These are phyloP conservation scores for Cisticola juncidis DNA, from an alignment of 2,113 vertebrate genomes.

Conservation along the genomic window DNA sequence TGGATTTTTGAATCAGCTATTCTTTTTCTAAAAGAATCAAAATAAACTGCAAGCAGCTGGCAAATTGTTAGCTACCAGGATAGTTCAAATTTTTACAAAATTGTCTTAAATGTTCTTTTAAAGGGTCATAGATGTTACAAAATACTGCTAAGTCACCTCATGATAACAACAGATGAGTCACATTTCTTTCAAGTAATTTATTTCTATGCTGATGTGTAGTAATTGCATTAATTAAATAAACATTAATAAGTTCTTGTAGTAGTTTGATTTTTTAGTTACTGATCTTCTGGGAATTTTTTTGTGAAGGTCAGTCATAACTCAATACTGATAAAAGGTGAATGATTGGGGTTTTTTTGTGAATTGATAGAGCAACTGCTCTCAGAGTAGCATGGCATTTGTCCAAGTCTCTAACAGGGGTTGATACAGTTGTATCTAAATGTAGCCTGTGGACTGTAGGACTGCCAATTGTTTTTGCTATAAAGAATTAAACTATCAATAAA, in stretches of 20 bases:
- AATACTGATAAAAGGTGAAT: background rate
- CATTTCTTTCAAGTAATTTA: background rate
- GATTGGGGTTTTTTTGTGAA: background rate
- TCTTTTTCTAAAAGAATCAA: background rate
- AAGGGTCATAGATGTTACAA: background rate
- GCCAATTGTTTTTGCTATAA: background rate
- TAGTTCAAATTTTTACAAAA: background rate
- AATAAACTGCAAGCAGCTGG: background rate
- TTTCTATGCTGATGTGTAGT: background rate
- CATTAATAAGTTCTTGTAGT: background rate
- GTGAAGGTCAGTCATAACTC: background rate
- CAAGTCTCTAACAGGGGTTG: background rate
- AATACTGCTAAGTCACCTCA: background rate
- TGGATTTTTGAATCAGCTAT: background rate
- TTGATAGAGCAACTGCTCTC: background rate
- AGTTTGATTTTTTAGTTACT: background rate
- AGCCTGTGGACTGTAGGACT: background rate
- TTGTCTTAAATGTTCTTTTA: background rate
- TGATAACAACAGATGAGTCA: background rate
- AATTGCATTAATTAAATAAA: background rate
- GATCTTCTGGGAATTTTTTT: background rate
- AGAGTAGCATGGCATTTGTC: background rate
- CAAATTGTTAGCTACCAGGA: background rate
- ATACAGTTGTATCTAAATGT: background rate
- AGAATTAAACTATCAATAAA: background rate